A percentile compares a stretch with the other conserved stretches of the same genome.
These are phyloP conservation scores for Trachops cirrhosus DNA, from an alignment of 2,797 vertebrate genomes.

Conservation along the genomic window DNA sequence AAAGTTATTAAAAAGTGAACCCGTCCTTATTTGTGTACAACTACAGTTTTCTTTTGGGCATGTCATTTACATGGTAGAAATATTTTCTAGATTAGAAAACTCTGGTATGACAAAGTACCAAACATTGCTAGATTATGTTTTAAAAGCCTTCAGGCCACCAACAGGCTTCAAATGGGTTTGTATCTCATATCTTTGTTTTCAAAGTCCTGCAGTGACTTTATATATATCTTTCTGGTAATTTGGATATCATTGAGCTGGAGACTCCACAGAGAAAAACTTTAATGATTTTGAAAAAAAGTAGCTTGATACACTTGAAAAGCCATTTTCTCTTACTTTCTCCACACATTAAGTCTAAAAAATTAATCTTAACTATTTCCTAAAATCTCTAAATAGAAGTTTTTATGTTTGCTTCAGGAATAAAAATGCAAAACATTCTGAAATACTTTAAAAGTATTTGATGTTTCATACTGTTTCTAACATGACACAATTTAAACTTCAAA, in stretches of 20 bases:
- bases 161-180: neutral
- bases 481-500: slow-evolving; percentile 56
- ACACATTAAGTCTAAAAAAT: neutral
- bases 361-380: neutral
- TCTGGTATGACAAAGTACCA: slow-evolving; percentile 26
- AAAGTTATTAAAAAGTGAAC: slow-evolving; percentile 17
- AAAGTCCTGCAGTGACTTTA: slow-evolving; percentile 10
- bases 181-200: slow-evolving; percentile 45
- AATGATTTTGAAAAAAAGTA: slow-evolving; percentile 49
- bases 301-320: slow-evolving; percentile 35
- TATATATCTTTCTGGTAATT: slow-evolving; percentile 51
- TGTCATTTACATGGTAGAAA: neutral
- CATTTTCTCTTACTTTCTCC: neutral
- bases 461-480: slow-evolving; percentile 38
- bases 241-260: slow-evolving; percentile 49
- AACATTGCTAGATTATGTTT: slow-evolving; percentile 22
- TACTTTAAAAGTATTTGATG: neutral
- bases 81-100: slow-evolving; percentile 25
- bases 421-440: slow-evolving; percentile 41
- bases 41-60: neutral
- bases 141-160: slow-evolving; percentile 36
- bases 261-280: neutral
- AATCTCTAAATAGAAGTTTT: neutral
- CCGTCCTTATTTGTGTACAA: neutral
- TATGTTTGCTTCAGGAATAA: slow-evolving; percentile 11